Base-by-base conservation (phyloP, 2,888 invertebrate species). In the Masnerella sp. region DNA sequence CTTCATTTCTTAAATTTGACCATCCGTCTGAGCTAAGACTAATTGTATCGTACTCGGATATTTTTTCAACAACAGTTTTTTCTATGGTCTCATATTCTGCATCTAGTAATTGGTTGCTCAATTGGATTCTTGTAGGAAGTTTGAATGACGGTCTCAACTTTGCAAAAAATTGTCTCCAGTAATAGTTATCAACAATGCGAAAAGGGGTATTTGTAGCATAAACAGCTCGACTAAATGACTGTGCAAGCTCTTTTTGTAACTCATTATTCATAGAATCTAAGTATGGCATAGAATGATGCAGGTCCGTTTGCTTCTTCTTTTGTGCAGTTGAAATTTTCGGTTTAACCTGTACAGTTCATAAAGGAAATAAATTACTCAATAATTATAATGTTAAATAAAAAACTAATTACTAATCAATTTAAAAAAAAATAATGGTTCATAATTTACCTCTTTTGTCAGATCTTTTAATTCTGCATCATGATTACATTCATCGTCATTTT, bases 1-100 rank as follows among this genome's bases (percentile, higher is more conserved):
- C 45, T 38, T 65, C 64, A 45, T 65, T 65, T 28, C 54, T 12
- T 11, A 54, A 1, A 36, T 65, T 65, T 17, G 45, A 65, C 45
- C 64, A 65, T 11, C 43, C 17, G 18, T 65, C 64, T n/a, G 40
- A n/a, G 25, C 40, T n/a, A n/a, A 54, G 3, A 42, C 18, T 22
- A 36, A 51, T 12, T n/a, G 40, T 30, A 18, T 42, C 42, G 12
- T 54, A 54, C 18, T 40, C 30, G n/a, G 11, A 18, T 8, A 36
- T 38, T 54, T 54, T 42, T 2, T 54, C 40, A 11, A 54, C 18
- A 11, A 52, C 38, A n/a, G 11, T 9, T 52, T 52, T 25, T 34
- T 52, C 52, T 2, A 52, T 28, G 5, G 4, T 20, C n/a, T 56
- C 0, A 32, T 56, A 56, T 9, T 54, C 54, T 3, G 14, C n/a